A percentile compares a stretch with the other conserved stretches of the same genome.
phyloP scores from a whole-genome alignment of 2,888 invertebrate species.

The Lepidonotus clava region DNA sequence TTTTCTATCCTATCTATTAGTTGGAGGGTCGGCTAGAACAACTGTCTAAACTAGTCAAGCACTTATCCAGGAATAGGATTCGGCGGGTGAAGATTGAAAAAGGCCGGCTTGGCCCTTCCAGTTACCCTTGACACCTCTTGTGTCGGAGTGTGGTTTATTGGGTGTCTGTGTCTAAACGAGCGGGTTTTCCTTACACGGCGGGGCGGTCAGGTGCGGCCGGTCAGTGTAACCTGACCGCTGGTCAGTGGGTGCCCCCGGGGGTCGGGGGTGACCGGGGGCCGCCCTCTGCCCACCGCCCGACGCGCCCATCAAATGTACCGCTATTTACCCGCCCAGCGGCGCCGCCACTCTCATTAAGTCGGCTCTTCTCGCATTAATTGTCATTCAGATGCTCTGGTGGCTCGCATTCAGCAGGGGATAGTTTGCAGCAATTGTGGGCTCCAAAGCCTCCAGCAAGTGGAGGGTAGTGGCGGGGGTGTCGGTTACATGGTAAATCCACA shows the following conservation, averaged over 20 bases:
- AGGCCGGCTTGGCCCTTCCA: too few species aligned
- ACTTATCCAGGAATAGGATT: too few species aligned
- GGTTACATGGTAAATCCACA: conserved; percentile 33
- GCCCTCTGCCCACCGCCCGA: neutral
- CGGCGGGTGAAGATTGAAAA: too few species aligned
- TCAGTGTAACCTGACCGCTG: conserved; percentile 21
- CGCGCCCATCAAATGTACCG: conserved; percentile 35
- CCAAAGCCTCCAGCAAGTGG: neutral
- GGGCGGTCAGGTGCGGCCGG: neutral
- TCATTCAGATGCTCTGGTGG: neutral
- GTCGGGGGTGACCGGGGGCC: neutral
- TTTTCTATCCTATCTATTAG: too few species aligned
- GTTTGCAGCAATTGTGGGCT: conserved; percentile 22
- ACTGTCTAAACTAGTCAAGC: too few species aligned
- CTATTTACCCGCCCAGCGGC: neutral
- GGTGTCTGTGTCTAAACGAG: conserved; percentile 21
- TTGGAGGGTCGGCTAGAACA: too few species aligned
- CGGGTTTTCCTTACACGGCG: neutral
- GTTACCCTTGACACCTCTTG: conserved; percentile 48
- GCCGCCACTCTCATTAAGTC: conserved; percentile 14
- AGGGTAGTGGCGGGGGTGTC: neutral
- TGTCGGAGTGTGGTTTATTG: conserved; percentile 19
- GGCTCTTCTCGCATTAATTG: conserved; percentile 4
- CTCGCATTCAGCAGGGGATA: neutral
- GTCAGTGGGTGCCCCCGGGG: conserved; percentile 32